Evolutionary conservation across 2,888 invertebrate species (phyloP), one percentile per base, ranked within the genome.

Genomic region (Smittia sp.): DNA sequence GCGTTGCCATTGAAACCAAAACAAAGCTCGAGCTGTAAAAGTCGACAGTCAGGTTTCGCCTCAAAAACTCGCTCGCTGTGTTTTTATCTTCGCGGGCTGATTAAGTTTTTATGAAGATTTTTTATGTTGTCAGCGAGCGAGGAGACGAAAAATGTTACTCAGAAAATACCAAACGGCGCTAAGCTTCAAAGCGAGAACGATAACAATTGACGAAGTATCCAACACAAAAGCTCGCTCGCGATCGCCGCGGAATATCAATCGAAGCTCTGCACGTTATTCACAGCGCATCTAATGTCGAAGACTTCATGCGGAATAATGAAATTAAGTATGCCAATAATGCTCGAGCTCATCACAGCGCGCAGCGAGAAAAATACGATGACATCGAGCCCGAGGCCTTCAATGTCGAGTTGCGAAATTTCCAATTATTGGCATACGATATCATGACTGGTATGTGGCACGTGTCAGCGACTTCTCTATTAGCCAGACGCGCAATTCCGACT

Each of bases 271-370:
- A 46, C 32, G 9, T 32, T 15, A 46, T 46, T 13, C 46, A 46
- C 46, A 11, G 11, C 46, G 11, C 46, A 46, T 46, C 46, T n/a
- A n/a, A 46, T 46, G 46, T 11, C n/a, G 27, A 27, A 63, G 24
- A 24, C 9, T 63, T 63, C 63, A 63, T 63, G 63, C 1, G 15
- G 27, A 58, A 24, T 63, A 25, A 63, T 63, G 6, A 11, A 25
- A 25, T 63, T 63, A 25, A 63, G 27, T 25, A 63, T 63, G 63
- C 63, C 63, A 63, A 63, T 58, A 63, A 63, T 24, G 25, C n/a
- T 63, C 63, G 63, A 63, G 63, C 63, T 63, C 63, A 63, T 63
- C 63, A 13, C 15, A n/a, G 4, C 63, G 58, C 58, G 13, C 63
- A 46, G 3, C n/a, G 15, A 46, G 15, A 46, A 15, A 13, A n/a